A percentile compares a stretch with the other conserved stretches of the same genome.
These are phyloP conservation scores for Syngnathus typhle DNA, from an alignment of 2,113 vertebrate genomes.

Conservation along the genomic window DNA sequence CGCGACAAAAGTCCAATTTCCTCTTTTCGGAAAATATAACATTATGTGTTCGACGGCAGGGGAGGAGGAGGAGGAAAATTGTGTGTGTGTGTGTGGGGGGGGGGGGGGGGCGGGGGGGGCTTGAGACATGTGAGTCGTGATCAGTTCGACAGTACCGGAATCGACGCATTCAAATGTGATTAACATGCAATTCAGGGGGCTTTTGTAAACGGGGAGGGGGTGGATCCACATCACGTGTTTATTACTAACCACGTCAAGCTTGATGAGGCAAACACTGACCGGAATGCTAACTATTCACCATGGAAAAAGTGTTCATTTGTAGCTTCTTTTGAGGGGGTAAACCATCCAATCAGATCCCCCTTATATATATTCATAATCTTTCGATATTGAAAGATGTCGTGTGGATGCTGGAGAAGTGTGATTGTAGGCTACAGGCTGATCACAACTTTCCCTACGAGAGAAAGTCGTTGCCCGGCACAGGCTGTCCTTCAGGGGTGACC, in stretches of 20 bases:
- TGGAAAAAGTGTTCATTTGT: not conserved
- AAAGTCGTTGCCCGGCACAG: conserved; percentile 18
- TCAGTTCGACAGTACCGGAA: conserved; percentile 19
- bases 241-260: not conserved
- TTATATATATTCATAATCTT: not conserved
- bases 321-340: not conserved
- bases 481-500: conserved; percentile 83
- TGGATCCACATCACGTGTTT: conserved; percentile 1
- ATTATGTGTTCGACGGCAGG: not conserved
- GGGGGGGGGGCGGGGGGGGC: too few relatives aligned
- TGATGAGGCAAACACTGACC: conserved; percentile 2
- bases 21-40: not conserved
- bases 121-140: conserved; percentile 60
- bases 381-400: not conserved
- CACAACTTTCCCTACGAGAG: conserved; percentile 33
- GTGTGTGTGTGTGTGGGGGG: too few relatives aligned
- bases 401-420: not conserved
- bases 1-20: not conserved
- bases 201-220: not conserved
- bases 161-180: not conserved
- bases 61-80: not conserved
- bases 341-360: too few relatives aligned
- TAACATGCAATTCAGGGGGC: not conserved
- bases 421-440: too few relatives aligned
- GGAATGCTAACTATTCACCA: not conserved